Evolutionary conservation across 2,888 invertebrate genomes (phyloP), one percentile per base, ranked within the genome.

Genomic region (Cabera pusaria): DNA sequence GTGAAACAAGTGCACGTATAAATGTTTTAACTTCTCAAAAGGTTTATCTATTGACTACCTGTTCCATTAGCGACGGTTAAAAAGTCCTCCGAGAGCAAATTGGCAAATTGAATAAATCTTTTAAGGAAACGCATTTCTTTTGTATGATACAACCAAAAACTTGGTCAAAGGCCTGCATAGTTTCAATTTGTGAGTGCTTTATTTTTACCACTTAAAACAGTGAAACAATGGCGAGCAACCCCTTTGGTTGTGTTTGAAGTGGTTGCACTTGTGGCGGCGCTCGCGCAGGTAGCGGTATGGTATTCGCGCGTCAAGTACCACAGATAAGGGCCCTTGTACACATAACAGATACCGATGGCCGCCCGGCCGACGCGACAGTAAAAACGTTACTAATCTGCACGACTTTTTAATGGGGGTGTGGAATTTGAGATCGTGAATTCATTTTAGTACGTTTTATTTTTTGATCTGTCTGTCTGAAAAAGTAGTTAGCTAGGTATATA

Each of bases 221-320:
- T 49, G 47, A 66, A 64, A 67, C 64, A 71, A 73, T 70, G 54
- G 21, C 62, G 58, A 39, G 39, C 51, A 65, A 64, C 73, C 78
- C 79, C 73, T 72, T 72, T 73, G n/a, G n/a, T n/a, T n/a, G 49
- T 54, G 64, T 58, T 54, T 74, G 64, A 68, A 78, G 77, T 74
- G 72, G 66, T 43, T 59, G 42, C 40, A 53, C 40, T 54, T 56
- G 40, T 17, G 43, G 56, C 58, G 68, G 67, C 68, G 73, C 62
- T 63, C 38, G 61, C 57, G 71, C 80, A 75, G 73, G 78, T 82
- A 81, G 74, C 72, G 42, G 59, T 69, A 55, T 67, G 42, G 59
- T 69, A 55, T 67, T 68, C 62, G 64, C 62, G 63, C 63, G 64
- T 73, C 75, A 74, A 80, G 76, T 77, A 61, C 59, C 37, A 29